phyloP scores from a whole-genome alignment of 2,113 vertebrate genomes.

The Thamnophis sirtalis region DNA sequence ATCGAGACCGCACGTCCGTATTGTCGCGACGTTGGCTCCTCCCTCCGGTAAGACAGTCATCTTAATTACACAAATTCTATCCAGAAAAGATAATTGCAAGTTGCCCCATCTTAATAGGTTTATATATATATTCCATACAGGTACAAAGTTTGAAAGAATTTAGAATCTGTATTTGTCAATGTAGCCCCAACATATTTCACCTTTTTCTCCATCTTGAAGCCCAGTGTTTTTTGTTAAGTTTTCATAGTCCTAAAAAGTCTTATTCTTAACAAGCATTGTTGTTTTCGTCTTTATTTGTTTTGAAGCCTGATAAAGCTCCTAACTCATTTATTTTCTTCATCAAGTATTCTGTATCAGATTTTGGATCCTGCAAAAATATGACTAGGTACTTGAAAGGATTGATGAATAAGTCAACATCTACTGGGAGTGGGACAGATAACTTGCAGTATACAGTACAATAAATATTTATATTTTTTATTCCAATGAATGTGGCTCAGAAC shows the following conservation, averaged over 20 bases:
- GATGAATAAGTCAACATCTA: neutral
- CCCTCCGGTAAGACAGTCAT: too few species aligned
- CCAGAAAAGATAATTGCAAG: neutral
- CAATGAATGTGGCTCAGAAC: neutral
- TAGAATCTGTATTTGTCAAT: neutral
- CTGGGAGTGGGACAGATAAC: neutral
- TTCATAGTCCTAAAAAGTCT: neutral
- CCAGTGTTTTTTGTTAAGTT: rapidly evolving
- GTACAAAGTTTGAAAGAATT: neutral
- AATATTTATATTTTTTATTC: neutral
- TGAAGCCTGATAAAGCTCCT: neutral
- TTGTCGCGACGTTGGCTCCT: too few species aligned
- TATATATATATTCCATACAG: neutral
- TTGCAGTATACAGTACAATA: neutral
- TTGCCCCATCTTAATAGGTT: neutral
- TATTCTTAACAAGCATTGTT: neutral
- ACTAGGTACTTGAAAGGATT: neutral
- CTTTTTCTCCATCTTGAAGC: neutral
- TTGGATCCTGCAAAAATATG: neutral
- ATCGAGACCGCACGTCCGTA: too few species aligned
- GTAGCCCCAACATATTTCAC: neutral
- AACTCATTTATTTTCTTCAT: neutral
- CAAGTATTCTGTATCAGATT: neutral
- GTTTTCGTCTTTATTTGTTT: neutral
- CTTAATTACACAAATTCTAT: neutral